Evolutionary conservation across 1,140 invertebrate species (phyloP).

Genomic region (Whitmania pigra): DNA sequence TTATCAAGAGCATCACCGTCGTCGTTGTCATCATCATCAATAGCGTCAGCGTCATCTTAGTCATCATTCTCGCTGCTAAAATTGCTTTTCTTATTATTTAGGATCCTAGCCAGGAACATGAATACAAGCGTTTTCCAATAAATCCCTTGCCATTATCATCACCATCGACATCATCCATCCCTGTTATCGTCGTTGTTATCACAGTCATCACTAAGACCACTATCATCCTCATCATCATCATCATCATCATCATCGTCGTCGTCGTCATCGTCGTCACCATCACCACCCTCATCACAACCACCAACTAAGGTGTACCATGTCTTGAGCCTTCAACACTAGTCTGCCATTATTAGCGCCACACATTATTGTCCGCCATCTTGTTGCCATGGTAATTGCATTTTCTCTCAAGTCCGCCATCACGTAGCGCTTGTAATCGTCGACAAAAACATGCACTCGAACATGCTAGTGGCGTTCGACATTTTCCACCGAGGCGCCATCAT

Average conservation of each 20-base stretch:
- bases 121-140: neutral
- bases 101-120: neutral
- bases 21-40: conserved; percentile 1
- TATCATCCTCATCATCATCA: conserved; percentile 11
- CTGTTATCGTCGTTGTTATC: no score
- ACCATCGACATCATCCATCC: conserved; percentile 16
- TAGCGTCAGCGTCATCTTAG: neutral
- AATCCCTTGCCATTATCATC: neutral
- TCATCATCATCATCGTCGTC: neutral
- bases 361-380: no score
- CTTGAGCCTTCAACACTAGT: no score
- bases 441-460: no score
- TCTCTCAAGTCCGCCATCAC: no score
- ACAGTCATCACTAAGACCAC: neutral
- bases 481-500: no score
- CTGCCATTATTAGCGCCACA: no score
- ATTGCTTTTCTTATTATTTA: conserved; percentile 9
- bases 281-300: neutral
- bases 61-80: neutral
- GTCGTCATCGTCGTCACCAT: neutral
- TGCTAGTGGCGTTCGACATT: no score
- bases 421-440: no score
- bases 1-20: neutral
- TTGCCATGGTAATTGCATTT: no score
- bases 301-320: no score